Evolutionary conservation across 2,888 invertebrate genomes (phyloP), one percentile per base, ranked within the genome.

Genomic region (Serrognathus titanus): DNA sequence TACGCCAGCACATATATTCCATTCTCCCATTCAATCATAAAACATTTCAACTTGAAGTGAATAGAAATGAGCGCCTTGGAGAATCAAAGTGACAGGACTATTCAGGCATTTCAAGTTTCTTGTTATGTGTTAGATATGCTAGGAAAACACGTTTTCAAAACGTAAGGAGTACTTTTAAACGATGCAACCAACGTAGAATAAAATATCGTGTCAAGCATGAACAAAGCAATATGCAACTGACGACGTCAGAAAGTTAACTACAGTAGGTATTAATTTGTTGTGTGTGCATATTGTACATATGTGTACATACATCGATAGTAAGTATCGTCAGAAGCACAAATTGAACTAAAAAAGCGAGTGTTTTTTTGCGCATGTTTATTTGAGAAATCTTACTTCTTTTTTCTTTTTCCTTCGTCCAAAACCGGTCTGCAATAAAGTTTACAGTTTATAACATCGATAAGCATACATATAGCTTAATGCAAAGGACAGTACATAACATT

Each of bases 371-470:
- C 71, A 70, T 69, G 72, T 60, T 71, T 71, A 74, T 70, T 74
- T 72, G 73, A 81, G 81, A 84, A 85, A 83, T 89, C 93, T 93
- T 93, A 93, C 93, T 92, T 93, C 92, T 92, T 93, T 93, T 91
- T 92, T 92, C 90, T 92, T 92, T 92, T 92, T 93, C 92, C 91
- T 90, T 88, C 92, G 91, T 90, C 92, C 92, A 90, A 90, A 90
- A 88, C 87, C 87, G 85, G 85, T 87, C 89, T 89, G 88, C 83
- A 88, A 88, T 86, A 76, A 78, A 78, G 75, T 76, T 71, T 73
- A 66, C 63, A 74, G 67, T 78, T 77, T 77, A 31, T 31, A 78
- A 76, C 76, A 78, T 76, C 71, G 73, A 74, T 72, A 77, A 77
- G 77, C 78, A 75, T 69, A 72, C 61, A 71, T 51, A 60, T 65